Base-by-base conservation (phyloP, 2,113 vertebrate species). In the Mixornis gularis region DNA sequence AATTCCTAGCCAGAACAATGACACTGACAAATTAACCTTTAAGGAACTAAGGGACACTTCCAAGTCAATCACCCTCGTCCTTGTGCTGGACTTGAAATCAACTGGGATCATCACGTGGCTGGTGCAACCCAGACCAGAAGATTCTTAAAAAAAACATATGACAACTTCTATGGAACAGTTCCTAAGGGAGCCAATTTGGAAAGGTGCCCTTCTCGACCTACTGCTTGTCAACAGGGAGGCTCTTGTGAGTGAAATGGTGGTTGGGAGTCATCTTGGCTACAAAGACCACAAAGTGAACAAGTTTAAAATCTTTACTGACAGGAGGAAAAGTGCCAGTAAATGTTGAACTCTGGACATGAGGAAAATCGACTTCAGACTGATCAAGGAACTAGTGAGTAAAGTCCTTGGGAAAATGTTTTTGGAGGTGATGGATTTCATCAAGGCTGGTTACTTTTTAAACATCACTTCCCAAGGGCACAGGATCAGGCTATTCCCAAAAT, bases 251-350 rank as follows among this genome's bases (percentile, higher is more conserved):
- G 38, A 52, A 44, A 41, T 44, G 6, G 22, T 38, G 27, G 27
- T 32, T 44, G 8, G 18, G 1, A 12, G 15, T 3, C 36, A 26
- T 38, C 38, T 60, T 60, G 46, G 53, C 9, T 18, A 69, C 19
- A 56, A 29, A 8, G 24, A 30, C 4, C 25, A 34, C 0, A 0
- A 60, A 44, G 53, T 1, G 7, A 60, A n/a, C 0, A 0, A 38
- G 15, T 85, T 77, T 46, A 69, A 60, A 68, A n/a, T 68, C 18
- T 27, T 52, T 60, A 27, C 12, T 60, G 22, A 60, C 9, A 12
- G 5, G 1, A 68, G 22, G 7, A 44, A 76, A 76, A 59, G 9
- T 60, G 17, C 17, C 22, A 59, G 9, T 5, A 59, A 32, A 52
- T 52, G 9, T 68, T 85, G 18, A 60, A 0, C 21, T 44, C 32